phyloP scores from a whole-genome alignment of 1,140 invertebrate species.

The Hycleus phaleratus region DNA sequence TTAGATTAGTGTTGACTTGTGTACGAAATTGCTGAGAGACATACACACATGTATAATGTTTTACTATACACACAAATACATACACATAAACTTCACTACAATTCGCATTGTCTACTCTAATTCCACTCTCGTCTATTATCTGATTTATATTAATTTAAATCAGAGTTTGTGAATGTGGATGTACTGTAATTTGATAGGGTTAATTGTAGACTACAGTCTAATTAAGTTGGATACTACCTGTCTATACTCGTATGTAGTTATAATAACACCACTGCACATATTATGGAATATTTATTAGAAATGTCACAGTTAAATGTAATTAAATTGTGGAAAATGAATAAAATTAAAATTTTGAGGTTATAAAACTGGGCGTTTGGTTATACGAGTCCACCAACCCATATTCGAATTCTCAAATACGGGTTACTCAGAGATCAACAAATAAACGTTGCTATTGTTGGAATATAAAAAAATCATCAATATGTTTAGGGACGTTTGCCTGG shows the following conservation, averaged over 20 bases:
- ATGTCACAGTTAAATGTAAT: too few relatives aligned
- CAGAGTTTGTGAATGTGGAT: slow-evolving; percentile 3
- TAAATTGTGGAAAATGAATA: too few relatives aligned
- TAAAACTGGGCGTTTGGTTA: too few relatives aligned
- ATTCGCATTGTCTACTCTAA: not conserved
- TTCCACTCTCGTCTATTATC: slow-evolving; percentile 6
- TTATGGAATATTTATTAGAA: too few relatives aligned
- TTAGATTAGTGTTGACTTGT: not conserved
- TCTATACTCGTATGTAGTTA: not conserved
- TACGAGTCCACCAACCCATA: too few relatives aligned
- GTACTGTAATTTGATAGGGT: slow-evolving; percentile 7
- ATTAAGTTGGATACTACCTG: slow-evolving; percentile 10
- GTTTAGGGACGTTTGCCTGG: not conserved
- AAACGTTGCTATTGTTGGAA: not conserved
- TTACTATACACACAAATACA: not conserved
- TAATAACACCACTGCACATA: too few relatives aligned
- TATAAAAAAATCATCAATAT: not conserved
- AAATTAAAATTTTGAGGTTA: too few relatives aligned
- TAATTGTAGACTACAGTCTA: slow-evolving; percentile 6
- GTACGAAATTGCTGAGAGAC: not conserved
- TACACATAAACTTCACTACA: not conserved
- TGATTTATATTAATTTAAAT: slow-evolving; percentile 12
- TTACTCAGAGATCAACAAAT: not conserved
- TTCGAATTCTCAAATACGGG: not conserved
- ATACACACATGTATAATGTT: not conserved